Evolutionary conservation across 2,888 invertebrate species (phyloP).

Genomic region (Operophtera brumata): DNA sequence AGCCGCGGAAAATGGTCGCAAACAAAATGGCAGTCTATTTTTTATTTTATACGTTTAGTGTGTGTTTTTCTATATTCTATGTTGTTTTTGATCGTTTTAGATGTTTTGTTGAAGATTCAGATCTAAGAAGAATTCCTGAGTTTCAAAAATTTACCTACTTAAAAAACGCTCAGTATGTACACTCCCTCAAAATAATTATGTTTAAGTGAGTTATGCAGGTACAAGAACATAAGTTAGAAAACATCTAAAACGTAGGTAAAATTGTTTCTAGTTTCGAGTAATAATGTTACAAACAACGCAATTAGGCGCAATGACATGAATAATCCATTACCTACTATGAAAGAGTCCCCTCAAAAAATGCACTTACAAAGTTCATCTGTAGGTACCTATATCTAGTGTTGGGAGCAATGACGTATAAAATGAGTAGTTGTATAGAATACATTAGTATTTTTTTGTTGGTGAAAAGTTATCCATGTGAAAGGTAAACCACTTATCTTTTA

Average conservation of each 20-base stretch:
- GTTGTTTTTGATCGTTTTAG: no score
- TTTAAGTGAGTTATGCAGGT: not conserved
- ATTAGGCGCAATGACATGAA: slow-evolving; percentile 37
- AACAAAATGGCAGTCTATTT: slow-evolving; percentile 54
- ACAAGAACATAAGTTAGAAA: not conserved
- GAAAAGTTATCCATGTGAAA: no score
- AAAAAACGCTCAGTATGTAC: no score
- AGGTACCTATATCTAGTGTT: slow-evolving; percentile 21
- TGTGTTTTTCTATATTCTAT: no score
- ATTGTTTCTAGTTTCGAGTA: slow-evolving; percentile 15
- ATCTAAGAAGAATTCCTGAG: no score
- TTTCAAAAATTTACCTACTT: no score
- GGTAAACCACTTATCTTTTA: no score
- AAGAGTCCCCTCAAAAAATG: slow-evolving; percentile 35
- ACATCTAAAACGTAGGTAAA: not conserved
- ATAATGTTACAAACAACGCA: slow-evolving; percentile 29
- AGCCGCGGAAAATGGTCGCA: slow-evolving; percentile 62
- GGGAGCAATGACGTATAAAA: not conserved
- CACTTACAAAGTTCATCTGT: slow-evolving; percentile 27
- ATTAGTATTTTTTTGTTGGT: no score
- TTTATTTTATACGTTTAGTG: slow-evolving; percentile 23
- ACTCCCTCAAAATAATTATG: no score
- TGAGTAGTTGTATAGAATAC: not conserved
- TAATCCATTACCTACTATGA: slow-evolving; percentile 15
- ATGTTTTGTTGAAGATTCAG: no score